phyloP scores from a whole-genome alignment of 2,113 vertebrate species.

The Cervus canadensis region DNA sequence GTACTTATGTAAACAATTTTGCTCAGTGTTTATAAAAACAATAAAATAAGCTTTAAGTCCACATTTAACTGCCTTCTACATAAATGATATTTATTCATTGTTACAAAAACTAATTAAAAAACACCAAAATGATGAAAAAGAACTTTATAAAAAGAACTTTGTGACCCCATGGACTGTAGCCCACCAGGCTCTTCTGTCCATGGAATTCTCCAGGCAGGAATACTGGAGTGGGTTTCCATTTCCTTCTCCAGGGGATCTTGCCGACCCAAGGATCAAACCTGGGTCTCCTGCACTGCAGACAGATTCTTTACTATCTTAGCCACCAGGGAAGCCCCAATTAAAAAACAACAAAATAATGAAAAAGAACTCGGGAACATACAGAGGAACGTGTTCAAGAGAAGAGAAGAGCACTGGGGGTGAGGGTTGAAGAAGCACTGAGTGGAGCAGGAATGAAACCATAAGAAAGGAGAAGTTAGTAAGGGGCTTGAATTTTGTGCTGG shows the following conservation, averaged over 20 bases:
- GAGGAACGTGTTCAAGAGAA: not conserved
- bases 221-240: not conserved
- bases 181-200: not conserved
- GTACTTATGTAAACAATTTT: not conserved
- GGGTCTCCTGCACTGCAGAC: not conserved
- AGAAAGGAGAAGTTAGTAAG: not conserved
- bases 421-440: not conserved
- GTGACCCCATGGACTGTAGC: not conserved
- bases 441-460: not conserved
- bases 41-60: not conserved
- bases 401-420: not conserved
- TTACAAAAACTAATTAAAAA: not conserved
- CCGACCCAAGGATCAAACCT: not conserved
- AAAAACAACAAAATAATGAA: not conserved
- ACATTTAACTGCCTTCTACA: not conserved
- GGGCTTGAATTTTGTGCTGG: not conserved
- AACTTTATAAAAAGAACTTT: not conserved
- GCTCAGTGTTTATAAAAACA: not conserved
- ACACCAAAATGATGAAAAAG: not conserved
- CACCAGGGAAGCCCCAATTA: not conserved
- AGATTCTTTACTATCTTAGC: not conserved
- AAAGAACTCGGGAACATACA: not conserved
- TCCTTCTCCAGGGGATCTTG: not conserved
- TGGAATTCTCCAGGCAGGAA: not conserved
- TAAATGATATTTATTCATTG: not conserved